Evolutionary conservation across 2,888 invertebrate genomes (phyloP), one percentile per base, ranked within the genome.

Genomic region (Tetramorium bicarinatum): DNA sequence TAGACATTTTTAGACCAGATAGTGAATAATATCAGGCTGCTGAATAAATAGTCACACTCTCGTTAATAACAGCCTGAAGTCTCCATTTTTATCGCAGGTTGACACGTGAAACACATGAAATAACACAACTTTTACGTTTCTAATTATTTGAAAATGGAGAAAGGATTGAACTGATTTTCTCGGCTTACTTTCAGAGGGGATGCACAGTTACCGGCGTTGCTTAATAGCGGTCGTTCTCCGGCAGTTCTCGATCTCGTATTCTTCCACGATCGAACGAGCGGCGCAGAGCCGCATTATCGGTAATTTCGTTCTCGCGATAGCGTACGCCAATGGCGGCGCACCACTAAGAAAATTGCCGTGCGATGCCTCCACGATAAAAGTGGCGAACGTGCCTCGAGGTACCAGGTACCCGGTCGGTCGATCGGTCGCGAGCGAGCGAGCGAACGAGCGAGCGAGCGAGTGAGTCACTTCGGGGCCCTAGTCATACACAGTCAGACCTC

Each of bases 391-490:
- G 85, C 88, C 85, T 66, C 61, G 77, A 74, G 79, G 88, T 90
- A 84, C 88, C 90, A 84, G 89, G 90, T 87, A 90, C 88, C 67
- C 82, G 87, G 84, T 89, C 87, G 87, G 85, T 89, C 87, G 83
- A 61, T 85, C 86, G 81, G 29, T 34, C 29, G 29, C 74, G 71
- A 67, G 49, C 21, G 52, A 75, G 34, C 75, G 82, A 76, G 81
- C 74, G 84, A 85, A 2, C 74, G 71, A 67, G 44, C 21, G 47
- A 75, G 44, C 75, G 82, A 76, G 79, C 74, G 84, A 85, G 77
- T 84, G 84, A 89, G 83, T 88, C 69, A 83, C 81, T 79, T 83
- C 75, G 41, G 67, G 44, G 47, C 49, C 47, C 44, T 34, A 67
- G 38, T 69, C 76, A 34, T 80, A 56, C 81, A 64, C 71, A 49